Evolutionary conservation across 2,797 vertebrate genomes (phyloP).

Genomic region (Anguilla obscura): DNA sequence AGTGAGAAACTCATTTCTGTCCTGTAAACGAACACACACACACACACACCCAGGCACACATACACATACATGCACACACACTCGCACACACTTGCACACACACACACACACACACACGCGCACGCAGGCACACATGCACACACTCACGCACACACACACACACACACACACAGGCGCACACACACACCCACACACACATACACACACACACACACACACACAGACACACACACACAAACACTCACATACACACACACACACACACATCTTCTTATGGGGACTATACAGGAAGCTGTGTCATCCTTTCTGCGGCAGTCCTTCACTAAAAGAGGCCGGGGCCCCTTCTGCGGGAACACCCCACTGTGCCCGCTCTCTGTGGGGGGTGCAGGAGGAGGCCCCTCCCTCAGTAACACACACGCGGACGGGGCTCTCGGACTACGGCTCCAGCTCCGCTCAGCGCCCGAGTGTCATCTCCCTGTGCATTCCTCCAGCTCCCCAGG

Average conservation of each 20-base stretch:
- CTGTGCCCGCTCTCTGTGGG: neutral
- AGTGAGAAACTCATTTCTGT: constrained; percentile 68
- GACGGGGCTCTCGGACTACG: neutral
- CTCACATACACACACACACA: too few relatives aligned
- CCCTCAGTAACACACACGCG: constrained; percentile 7
- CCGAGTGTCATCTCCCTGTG: neutral
- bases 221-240: too few relatives aligned
- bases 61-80: neutral
- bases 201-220: too few relatives aligned
- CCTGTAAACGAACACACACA: constrained; percentile 64
- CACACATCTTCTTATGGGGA: too few relatives aligned
- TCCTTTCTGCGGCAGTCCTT: neutral
- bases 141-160: neutral
- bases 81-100: neutral
- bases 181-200: constrained; percentile 31
- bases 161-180: constrained; percentile 35
- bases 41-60: constrained; percentile 47
- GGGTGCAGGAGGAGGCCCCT: neutral
- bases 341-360: neutral
- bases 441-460: neutral
- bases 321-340: neutral
- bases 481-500: neutral
- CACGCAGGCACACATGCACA: constrained; percentile 38
- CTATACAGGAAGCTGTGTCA: too few relatives aligned
- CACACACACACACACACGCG: constrained; percentile 54